Percentiles rank a stretch among this genome's conserved stretches.
Conservation (phyloP, 1,140 invertebrate genomes). For the Agraylea sexmaculata region DNA sequence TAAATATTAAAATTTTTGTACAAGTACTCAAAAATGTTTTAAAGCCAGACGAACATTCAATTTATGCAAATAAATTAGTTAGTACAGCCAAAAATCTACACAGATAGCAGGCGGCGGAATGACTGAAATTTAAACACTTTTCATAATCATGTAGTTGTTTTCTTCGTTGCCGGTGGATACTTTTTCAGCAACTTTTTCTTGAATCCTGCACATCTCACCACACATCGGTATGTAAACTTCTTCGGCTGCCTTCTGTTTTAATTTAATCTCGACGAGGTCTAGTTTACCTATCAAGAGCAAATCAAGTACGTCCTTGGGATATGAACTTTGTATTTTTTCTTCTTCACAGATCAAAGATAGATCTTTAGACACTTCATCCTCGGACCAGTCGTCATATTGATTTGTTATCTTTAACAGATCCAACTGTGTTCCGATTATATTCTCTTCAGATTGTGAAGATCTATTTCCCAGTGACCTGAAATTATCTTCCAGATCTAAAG, state of each 20-base stretch:
- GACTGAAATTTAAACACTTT: too few relatives aligned
- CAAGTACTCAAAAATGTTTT: too few relatives aligned
- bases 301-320: constrained; percentile 16
- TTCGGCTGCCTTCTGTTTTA: constrained; percentile 16
- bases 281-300: constrained; percentile 12
- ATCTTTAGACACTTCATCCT: constrained; percentile 16
- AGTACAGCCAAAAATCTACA: too few relatives aligned
- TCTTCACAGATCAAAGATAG: constrained; percentile 16
- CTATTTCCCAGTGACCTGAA: too few relatives aligned
- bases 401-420: constrained; percentile 5
- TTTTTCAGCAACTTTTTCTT: too few relatives aligned
- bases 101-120: too few relatives aligned
- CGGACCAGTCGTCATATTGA: constrained; percentile 12
- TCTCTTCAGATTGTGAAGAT: constrained; percentile 18
- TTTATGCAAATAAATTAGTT: too few relatives aligned
- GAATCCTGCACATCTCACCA: too few relatives aligned
- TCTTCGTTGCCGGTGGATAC: too few relatives aligned
- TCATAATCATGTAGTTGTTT: too few relatives aligned
- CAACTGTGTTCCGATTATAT: constrained; percentile 4
- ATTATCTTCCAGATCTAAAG: constrained; percentile 10
- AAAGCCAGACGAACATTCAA: too few relatives aligned
- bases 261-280: constrained; percentile 8
- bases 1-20: too few relatives aligned
- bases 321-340: constrained; percentile 13
- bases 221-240: constrained; percentile 19